Evolutionary conservation across 2,888 invertebrate species (phyloP).

Genomic region (Drosophila mulleri): DNA sequence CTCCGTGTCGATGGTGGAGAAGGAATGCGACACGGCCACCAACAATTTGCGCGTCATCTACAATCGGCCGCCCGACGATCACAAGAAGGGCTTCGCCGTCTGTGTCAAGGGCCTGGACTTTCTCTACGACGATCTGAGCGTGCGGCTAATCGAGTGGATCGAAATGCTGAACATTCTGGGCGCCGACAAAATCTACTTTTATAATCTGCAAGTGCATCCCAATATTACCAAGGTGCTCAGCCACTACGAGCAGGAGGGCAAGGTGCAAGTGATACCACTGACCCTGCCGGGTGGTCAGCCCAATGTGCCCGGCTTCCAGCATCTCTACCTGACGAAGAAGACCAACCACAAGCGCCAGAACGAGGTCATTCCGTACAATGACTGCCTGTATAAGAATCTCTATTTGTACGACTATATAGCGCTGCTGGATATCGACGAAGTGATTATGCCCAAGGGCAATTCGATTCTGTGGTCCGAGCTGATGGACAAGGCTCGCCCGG

Average conservation of each 20-base stretch:
- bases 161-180: conserved; percentile 94
- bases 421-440: conserved; percentile 97
- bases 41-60: conserved; percentile 94
- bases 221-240: conserved; percentile 93
- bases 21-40: conserved; percentile 93
- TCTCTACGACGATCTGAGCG: conserved; percentile 95
- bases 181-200: conserved; percentile 96
- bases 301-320: conserved; percentile 94
- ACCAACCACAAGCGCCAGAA: conserved; percentile 97
- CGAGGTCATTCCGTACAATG: conserved; percentile 98
- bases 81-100: conserved; percentile 93
- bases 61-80: conserved; percentile 88
- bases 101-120: conserved; percentile 98
- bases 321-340: conserved; percentile 95
- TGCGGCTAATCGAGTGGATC: conserved; percentile 96
- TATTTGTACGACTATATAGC: conserved; percentile 95
- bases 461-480: conserved; percentile 90
- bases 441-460: conserved; percentile 93
- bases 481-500: conserved; percentile 90
- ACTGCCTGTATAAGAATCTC: conserved; percentile 96
- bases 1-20: conserved; percentile 94
- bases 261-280: conserved; percentile 91
- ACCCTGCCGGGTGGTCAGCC: conserved; percentile 96
- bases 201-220: conserved; percentile 95
- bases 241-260: conserved; percentile 88